Conservation (phyloP, 2,888 invertebrate species). For the Carpatolechia fugitivella region DNA sequence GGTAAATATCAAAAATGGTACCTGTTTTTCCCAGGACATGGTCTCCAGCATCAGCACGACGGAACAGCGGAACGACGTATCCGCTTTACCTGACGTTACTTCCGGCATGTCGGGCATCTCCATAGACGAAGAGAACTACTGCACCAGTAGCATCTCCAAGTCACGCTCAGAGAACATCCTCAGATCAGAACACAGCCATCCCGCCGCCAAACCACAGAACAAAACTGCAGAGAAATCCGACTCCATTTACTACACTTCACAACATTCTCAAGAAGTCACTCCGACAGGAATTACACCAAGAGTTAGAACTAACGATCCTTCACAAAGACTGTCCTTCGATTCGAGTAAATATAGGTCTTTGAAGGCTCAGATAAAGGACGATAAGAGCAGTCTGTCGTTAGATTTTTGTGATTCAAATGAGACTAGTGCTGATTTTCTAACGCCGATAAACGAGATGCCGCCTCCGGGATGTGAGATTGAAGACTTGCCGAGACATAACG, state of each 20-base stretch:
- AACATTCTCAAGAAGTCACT: conserved; percentile 70
- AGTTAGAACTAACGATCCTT: conserved; percentile 60
- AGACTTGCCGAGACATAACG: conserved; percentile 68
- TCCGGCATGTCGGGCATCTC: conserved; percentile 76
- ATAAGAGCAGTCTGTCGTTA: conserved; percentile 65
- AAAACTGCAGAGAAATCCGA: conserved; percentile 65
- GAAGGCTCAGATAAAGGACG: conserved; percentile 56
- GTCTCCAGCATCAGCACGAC: conserved; percentile 75
- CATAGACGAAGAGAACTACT: conserved; percentile 71
- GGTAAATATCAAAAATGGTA: no score
- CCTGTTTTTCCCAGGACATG: conserved; percentile 24
- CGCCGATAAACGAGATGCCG: conserved; percentile 76
- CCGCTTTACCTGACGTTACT: conserved; percentile 66
- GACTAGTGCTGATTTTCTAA: conserved; percentile 72
- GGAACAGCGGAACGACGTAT: conserved; percentile 68
- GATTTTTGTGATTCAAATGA: conserved; percentile 75
- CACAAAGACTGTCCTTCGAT: conserved; percentile 64
- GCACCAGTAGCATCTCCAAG: conserved; percentile 70
- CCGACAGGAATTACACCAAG: conserved; percentile 62
- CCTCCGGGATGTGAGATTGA: conserved; percentile 70
- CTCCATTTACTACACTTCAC: conserved; percentile 72
- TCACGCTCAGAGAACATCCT: conserved; percentile 73
- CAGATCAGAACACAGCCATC: conserved; percentile 63
- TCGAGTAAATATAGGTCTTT: conserved; percentile 63
- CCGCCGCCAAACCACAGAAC: conserved; percentile 39